Evolutionary conservation across 2,888 invertebrate genomes (phyloP), one percentile per base, ranked within the genome.

Genomic region (Norana najaformis): DNA sequence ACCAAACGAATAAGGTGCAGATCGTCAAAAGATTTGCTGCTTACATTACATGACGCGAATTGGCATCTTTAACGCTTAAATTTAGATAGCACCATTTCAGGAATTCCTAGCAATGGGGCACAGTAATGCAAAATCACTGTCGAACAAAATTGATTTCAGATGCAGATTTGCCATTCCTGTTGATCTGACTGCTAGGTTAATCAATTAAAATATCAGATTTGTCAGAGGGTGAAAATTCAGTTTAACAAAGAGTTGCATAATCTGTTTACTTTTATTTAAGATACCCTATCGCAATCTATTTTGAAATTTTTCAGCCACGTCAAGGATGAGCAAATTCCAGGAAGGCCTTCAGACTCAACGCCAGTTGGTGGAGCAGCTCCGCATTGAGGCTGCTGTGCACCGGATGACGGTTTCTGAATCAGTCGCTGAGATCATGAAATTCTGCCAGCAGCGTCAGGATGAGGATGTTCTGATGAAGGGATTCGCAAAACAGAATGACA

Each of bases 261-360:
- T 53, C 41, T 47, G 30, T 69, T 69, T 1, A n/a, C 1, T 69
- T 69, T n/a, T 69, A 69, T 30, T n/a, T 11, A 69, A 69, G n/a
- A 69, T n/a, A 69, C 69, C 1, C n/a, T 69, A 20, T 47, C 16
- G 11, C 13, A 69, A 69, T 11, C 69, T n/a, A 18, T 69, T 69
- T 69, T n/a, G 30, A 69, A 69, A 69, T n/a, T 69, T n/a, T 69
- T 41, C n/a, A 37, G 23, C 18, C 69, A 69, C 8, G 37, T 89
- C 20, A 37, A 91, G 53, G 91, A 94, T 94, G 94, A 94, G 93
- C 92, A 94, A 94, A 91, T 93, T 94, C 91, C 94, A 94, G 91
- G 94, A 94, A 92, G 94, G 94, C 39, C 93, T 92, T 23, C 92
- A 92, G 83, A 91, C 92, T 38, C 93, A 93, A 90, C 89, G 91